These are phyloP conservation scores for Drosophila eohydei DNA, from an alignment of 2,888 invertebrate species.

Conservation along the genomic window DNA sequence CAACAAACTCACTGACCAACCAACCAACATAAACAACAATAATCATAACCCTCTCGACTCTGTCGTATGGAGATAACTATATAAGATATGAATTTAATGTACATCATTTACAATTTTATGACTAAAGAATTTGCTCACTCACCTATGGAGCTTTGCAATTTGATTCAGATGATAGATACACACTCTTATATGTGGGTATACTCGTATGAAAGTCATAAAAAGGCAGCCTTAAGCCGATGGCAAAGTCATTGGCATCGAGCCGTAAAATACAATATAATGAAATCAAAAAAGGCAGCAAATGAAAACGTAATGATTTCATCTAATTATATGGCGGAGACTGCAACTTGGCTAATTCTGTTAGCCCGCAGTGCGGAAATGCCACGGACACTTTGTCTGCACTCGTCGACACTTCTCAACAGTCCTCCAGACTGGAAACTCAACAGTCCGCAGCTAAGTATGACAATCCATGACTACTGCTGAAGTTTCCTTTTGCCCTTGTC, in stretches of 20 bases:
- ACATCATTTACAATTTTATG: conserved; percentile 59
- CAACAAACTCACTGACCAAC: conserved; percentile 37
- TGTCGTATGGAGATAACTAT: conserved; percentile 8
- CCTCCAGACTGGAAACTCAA: conserved; percentile 28
- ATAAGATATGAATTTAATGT: conserved; percentile 64
- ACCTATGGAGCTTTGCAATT: conserved; percentile 16
- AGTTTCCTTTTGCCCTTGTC: conserved; percentile 19
- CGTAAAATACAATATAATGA: conserved; percentile 70
- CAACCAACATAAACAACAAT: conserved; percentile 23
- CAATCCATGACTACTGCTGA: conserved; percentile 68
- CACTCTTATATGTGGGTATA: background rate
- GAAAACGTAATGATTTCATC: conserved; percentile 74
- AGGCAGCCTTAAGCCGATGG: conserved; percentile 32
- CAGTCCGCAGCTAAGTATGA: conserved; percentile 64
- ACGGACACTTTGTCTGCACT: conserved; percentile 42
- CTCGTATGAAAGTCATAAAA: conserved; percentile 49
- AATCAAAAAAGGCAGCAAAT: conserved; percentile 68
- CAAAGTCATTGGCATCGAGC: conserved; percentile 8
- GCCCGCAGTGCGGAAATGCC: conserved; percentile 73
- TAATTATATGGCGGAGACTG: conserved; percentile 66
- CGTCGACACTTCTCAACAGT: conserved; percentile 47
- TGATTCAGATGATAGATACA: conserved; percentile 30
- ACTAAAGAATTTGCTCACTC: conserved; percentile 11
- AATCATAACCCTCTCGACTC: conserved; percentile 8
- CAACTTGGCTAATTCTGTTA: conserved; percentile 68